phyloP scores from a whole-genome alignment of 2,113 vertebrate species.

The Phrynosoma platyrhinos region DNA sequence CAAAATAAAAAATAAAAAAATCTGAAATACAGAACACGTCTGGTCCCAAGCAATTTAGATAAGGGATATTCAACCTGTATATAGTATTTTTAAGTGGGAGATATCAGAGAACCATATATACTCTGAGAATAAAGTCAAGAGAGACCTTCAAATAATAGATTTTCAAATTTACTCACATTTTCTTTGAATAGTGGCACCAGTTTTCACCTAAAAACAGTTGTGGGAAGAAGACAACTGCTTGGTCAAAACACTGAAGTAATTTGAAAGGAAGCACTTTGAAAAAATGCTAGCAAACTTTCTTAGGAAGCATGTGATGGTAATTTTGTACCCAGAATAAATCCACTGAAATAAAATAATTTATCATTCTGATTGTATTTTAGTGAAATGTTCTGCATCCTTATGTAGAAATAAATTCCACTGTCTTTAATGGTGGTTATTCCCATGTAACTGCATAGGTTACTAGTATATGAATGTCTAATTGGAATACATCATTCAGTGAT shows the following conservation, averaged over 20 bases:
- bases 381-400: not conserved
- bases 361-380: not conserved
- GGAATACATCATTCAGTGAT: not conserved
- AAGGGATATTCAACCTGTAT: no score
- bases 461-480: not conserved
- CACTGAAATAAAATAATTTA: slow-evolving; percentile 1
- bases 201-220: not conserved
- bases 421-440: not conserved
- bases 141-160: not conserved
- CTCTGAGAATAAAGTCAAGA: not conserved
- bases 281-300: not conserved
- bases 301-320: not conserved
- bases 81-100: not conserved
- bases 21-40: no score
- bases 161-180: not conserved
- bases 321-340: not conserved
- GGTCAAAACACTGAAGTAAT: not conserved
- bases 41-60: no score
- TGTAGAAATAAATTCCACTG: not conserved
- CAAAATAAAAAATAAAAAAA: no score
- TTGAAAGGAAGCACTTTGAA: not conserved
- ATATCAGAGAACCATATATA: not conserved
- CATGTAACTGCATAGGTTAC: not conserved
- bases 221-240: not conserved
- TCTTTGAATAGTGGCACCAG: not conserved